phyloP scores from a whole-genome alignment of 2,797 vertebrate genomes.

The Lerista edwardsae region DNA sequence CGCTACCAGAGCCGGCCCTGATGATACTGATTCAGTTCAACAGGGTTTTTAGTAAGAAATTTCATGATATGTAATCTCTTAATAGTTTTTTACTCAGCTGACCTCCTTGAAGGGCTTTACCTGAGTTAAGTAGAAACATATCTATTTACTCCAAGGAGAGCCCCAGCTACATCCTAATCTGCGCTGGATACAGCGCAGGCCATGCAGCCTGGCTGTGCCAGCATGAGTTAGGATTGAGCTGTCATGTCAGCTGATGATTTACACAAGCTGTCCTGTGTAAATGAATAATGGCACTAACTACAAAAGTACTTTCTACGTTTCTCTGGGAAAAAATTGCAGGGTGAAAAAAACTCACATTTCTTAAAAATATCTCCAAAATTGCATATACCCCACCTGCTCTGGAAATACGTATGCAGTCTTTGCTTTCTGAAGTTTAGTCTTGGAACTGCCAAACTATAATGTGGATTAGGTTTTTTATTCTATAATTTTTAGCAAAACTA shows the following conservation, averaged over 20 bases:
- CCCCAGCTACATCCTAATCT: too few relatives aligned
- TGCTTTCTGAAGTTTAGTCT: constrained; percentile 10
- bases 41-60: not conserved
- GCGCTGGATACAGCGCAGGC: too few relatives aligned
- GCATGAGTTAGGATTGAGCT: too few relatives aligned
- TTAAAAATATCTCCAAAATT: constrained; percentile 54
- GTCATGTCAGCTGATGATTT: not conserved
- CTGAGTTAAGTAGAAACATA: too few relatives aligned
- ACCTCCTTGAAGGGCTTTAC: not conserved
- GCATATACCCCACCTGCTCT: constrained; percentile 21
- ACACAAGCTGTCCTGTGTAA: constrained; percentile 12
- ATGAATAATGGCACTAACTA: constrained; percentile 59
- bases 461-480: constrained; percentile 55
- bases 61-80: not conserved
- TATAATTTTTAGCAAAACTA: constrained; percentile 57
- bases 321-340: constrained; percentile 53
- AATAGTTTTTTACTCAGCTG: not conserved
- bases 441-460: constrained; percentile 27
- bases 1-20: too few relatives aligned
- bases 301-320: constrained; percentile 44
- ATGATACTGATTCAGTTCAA: not conserved
- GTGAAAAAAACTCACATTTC: constrained; percentile 44
- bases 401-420: not conserved
- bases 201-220: too few relatives aligned
- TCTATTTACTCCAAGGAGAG: too few relatives aligned